Evolutionary conservation across 2,888 invertebrate genomes (phyloP), one percentile per base, ranked within the genome.

Genomic region (Phaedon cochleariae): DNA sequence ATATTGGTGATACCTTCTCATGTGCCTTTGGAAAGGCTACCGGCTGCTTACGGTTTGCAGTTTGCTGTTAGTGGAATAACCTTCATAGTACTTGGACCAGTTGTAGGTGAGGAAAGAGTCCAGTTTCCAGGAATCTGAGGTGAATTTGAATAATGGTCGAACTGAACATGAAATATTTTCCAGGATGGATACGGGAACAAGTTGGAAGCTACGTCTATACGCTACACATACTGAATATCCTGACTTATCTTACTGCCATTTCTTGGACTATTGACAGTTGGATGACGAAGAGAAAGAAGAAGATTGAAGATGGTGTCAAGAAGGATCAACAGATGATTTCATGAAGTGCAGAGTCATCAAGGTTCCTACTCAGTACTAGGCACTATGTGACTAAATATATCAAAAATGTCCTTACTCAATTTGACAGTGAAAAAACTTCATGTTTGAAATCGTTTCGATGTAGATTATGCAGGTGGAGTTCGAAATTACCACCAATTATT

Each of bases 1-100:
- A 90, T 90, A 0, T 81, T 92, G 3, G 90, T 91, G 10, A 90
- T 92, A 73, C 91, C 92, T 1, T 87, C 88, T 0, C 88, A 92
- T 76, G 91, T 92, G 46, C 89, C 91, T 0, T 77, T 92, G 12
- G 88, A 89, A 68, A 87, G 90, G 64, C 78, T 92, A 64, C 91
- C 92, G 0, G 90, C 90, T 9, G 92, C 92, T 1, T 87, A 90
- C 0, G 92, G 92, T 0, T 83, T 92, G 52, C 91, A 91, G 76
- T 80, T 92, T 37, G 82, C 91, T 7, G 87, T 88, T 52, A 88
- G 90, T 73, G 92, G 91, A 0, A 79, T 91, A 2, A 86, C 89
- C 10, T 89, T 89, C 63, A 79, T 91, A 2, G 67, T 83, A 0
- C 78, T 90, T 21, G 91, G 91, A 51, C 92, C 92, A 26, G 77